Percentiles rank a stretch among this genome's conserved stretches.
phyloP scores from a whole-genome alignment of 2,113 vertebrate genomes.

The Gobius niger region DNA sequence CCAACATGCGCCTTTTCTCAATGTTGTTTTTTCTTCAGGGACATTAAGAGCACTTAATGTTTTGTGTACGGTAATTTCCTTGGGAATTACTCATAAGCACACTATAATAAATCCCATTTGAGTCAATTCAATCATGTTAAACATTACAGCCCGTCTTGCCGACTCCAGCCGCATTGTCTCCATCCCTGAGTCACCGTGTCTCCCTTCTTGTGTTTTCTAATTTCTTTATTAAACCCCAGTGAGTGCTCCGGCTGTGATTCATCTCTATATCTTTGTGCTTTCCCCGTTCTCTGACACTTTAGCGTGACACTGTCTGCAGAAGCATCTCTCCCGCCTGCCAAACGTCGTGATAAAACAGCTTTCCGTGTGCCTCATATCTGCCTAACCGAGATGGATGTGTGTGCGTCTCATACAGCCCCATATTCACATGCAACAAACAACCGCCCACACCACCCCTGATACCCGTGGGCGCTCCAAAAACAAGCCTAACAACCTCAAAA shows the following conservation, averaged over 20 bases:
- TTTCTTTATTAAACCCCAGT: slow-evolving; percentile 19
- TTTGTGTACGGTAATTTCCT: neutral
- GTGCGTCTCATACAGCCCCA: slow-evolving; percentile 36
- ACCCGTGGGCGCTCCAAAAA: slow-evolving; percentile 30
- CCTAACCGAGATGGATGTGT: slow-evolving; percentile 31
- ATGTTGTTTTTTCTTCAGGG: neutral
- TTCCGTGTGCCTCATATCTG: slow-evolving; percentile 13
- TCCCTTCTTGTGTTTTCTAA: neutral
- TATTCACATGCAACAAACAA: slow-evolving; percentile 48
- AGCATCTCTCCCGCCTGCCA: slow-evolving; percentile 31
- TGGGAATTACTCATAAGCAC: neutral
- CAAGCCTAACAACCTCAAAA: slow-evolving; percentile 18
- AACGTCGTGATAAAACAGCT: slow-evolving; percentile 11
- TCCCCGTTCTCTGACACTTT: slow-evolving; percentile 20
- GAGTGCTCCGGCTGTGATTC: neutral
- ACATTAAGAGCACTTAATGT: neutral
- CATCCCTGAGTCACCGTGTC: neutral
- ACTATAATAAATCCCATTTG: slow-evolving; percentile 5
- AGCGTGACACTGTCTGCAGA: slow-evolving; percentile 19
- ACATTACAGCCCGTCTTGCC: neutral
- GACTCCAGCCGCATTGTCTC: neutral
- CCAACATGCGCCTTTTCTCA: neutral
- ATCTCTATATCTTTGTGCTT: slow-evolving; percentile 5
- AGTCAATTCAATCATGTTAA: neutral
- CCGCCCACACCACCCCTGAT: slow-evolving; percentile 47